A percentile compares a stretch with the other conserved stretches of the same genome.
Evolutionary conservation across 1,140 invertebrate species (phyloP).

Genomic region (Drosophila kurseongensis): DNA sequence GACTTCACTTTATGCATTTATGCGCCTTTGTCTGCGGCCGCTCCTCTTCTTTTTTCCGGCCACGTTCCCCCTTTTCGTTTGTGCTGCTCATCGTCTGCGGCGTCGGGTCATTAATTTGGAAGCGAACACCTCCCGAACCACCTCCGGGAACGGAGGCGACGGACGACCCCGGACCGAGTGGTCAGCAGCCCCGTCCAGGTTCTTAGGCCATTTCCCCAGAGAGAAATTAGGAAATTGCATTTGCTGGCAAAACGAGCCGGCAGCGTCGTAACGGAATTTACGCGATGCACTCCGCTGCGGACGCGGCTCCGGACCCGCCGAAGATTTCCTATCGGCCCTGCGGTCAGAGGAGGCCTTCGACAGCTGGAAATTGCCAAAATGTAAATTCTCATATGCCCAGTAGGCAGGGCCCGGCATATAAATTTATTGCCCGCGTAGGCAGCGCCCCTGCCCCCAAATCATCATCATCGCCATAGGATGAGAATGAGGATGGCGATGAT

Average conservation of each 20-base stretch:
- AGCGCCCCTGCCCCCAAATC: conserved; percentile 10
- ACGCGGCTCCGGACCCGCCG: conserved; percentile 10
- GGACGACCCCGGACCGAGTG: conserved; percentile 10
- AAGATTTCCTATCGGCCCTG: conserved; percentile 68
- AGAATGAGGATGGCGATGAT: conserved; percentile 14
- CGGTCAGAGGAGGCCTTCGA: conserved; percentile 43
- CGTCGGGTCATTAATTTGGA: conserved; percentile 78
- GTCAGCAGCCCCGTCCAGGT: conserved; percentile 36
- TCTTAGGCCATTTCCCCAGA: conserved; percentile 79
- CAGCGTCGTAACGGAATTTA: conserved; percentile 66
- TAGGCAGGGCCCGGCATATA: conserved; percentile 44
- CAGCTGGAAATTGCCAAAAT: conserved; percentile 82
- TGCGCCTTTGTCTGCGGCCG: conserved; percentile 77
- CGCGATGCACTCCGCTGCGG: conserved; percentile 55
- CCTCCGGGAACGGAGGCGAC: conserved; percentile 13
- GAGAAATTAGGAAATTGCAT: conserved; percentile 84
- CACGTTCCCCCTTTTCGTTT: conserved; percentile 17
- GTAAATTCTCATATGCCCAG: conserved; percentile 76
- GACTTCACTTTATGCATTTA: conserved; percentile 76
- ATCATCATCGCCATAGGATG: conserved; percentile 15
- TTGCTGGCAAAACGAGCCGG: conserved; percentile 58
- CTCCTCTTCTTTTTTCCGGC: conserved; percentile 51
- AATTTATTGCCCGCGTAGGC: conserved; percentile 70
- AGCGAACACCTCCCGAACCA: conserved; percentile 48
- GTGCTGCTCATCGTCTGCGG: conserved; percentile 54